Percentiles rank a stretch among this genome's conserved stretches.
Evolutionary conservation across 2,797 vertebrate species (phyloP).

Genomic region (Parambassis ranga): DNA sequence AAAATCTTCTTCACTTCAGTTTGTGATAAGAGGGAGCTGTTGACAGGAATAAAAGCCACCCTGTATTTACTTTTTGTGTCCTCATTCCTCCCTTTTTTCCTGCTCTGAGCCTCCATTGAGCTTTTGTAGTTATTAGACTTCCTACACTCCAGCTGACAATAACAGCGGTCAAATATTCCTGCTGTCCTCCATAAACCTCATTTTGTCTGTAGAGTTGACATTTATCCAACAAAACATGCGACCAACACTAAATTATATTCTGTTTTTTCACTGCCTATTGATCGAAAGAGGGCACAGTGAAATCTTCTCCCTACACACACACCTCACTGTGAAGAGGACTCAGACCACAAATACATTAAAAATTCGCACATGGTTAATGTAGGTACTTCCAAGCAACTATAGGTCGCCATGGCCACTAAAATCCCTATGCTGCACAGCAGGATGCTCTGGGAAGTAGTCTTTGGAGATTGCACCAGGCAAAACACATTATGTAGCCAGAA

Average conservation of each 20-base stretch:
- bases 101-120: background rate
- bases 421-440: background rate
- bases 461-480: background rate
- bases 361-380: background rate
- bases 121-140: slow-evolving; percentile 7
- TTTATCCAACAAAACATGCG: background rate
- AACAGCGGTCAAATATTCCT: slow-evolving; percentile 4
- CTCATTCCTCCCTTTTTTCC: background rate
- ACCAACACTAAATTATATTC: background rate
- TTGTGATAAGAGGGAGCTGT: no score
- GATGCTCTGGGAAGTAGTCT: slow-evolving; percentile 9
- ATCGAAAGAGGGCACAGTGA: background rate
- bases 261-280: background rate
- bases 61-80: slow-evolving; percentile 3
- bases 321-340: background rate
- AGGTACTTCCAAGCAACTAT: slow-evolving; percentile 29
- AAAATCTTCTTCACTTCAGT: no score
- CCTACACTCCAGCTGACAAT: background rate
- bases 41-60: background rate
- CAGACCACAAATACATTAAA: background rate
- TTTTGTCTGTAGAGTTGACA: slow-evolving; percentile 5
- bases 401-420: slow-evolving; percentile 68
- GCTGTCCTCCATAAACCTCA: background rate
- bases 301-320: background rate
- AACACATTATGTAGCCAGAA: background rate